Conservation (phyloP, 2,113 vertebrate genomes). For the Paramisgurnus dabryanus region DNA sequence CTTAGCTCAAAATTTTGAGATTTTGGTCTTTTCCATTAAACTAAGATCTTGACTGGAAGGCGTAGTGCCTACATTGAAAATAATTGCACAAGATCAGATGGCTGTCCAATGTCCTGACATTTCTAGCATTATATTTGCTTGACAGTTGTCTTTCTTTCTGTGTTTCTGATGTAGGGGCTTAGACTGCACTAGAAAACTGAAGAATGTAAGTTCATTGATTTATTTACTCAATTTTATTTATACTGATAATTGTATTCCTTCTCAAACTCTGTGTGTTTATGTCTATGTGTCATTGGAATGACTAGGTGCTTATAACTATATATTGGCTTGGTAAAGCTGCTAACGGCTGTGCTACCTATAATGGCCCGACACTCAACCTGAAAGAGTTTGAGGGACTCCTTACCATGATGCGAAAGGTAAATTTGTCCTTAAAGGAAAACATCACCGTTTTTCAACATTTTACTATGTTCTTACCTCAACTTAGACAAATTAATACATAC, state of each 20-base stretch:
- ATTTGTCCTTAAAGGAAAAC: conserved; percentile 9
- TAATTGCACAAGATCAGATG: too few species aligned
- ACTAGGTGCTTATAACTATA: conserved; percentile 93
- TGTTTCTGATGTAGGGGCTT: conserved; percentile 75
- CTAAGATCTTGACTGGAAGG: too few species aligned
- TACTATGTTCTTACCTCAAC: too few species aligned
- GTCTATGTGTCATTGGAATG: neutral
- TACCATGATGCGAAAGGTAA: conserved; percentile 92
- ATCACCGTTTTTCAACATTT: too few species aligned
- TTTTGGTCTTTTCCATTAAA: too few species aligned
- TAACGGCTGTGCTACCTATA: conserved; percentile 83
- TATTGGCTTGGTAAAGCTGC: conserved; percentile 96
- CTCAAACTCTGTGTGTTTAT: neutral
- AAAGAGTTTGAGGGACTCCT: conserved; percentile 95
- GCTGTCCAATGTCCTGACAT: too few species aligned
- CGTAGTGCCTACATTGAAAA: too few species aligned
- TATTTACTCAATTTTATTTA: neutral
- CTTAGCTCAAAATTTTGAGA: too few species aligned
- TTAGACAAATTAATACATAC: too few species aligned
- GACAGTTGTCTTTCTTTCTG: neutral
- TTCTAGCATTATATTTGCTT: neutral
- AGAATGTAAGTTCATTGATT: conserved; percentile 84
- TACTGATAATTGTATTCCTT: neutral
- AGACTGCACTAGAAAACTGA: conserved; percentile 89
- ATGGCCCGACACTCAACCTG: conserved; percentile 87